Base-by-base conservation (phyloP, 2,888 invertebrate genomes). In the Lasioglossum leucozonium region DNA sequence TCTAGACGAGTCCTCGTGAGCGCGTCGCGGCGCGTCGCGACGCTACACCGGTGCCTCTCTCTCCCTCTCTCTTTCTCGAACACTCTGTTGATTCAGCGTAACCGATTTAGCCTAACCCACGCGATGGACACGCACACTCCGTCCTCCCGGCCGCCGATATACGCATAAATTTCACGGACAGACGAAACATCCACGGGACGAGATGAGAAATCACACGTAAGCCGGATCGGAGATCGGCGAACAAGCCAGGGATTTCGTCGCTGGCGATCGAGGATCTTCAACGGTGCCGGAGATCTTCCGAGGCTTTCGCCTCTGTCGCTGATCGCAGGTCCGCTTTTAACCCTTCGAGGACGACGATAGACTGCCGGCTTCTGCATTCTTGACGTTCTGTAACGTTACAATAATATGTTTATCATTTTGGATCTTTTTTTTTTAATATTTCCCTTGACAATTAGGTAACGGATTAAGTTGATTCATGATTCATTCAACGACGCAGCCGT, bases 91-190 rank as follows among this genome's bases (percentile, higher is more conserved):
- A 94, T 93, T 93, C 93, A 92, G 90, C 89, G 91, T 88, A 92
- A 93, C 93, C 91, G 91, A 93, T 93, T 93, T 93, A 94, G 93
- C 91, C 88, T 89, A 91, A 91, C 93, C 92, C 92, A 92, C 93
- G 91, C 91, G 91, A 92, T 92, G 91, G 91, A 88, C 92, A 91
- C 88, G 88, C 86, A 91, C 89, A 91, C 91, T 87, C 87, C 88
- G 88, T 85, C 84, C 89, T 88, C 87, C 82, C 65, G 84, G 85
- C 79, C 87, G 88, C 87, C 90, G 86, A 92, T 91, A 92, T 91
- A 91, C 86, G 84, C 92, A 92, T 93, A 93, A 93, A 93, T 93
- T 92, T 92, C 87, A 85, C 87, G 81, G 90, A 90, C 90, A 92
- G 92, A 93, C 93, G 90, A 93, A 93, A 93, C 83, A 82, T 79